Percentiles rank a stretch among this genome's conserved stretches.
Conservation (phyloP, 2,888 invertebrate species). For the Drosophila affinis region DNA sequence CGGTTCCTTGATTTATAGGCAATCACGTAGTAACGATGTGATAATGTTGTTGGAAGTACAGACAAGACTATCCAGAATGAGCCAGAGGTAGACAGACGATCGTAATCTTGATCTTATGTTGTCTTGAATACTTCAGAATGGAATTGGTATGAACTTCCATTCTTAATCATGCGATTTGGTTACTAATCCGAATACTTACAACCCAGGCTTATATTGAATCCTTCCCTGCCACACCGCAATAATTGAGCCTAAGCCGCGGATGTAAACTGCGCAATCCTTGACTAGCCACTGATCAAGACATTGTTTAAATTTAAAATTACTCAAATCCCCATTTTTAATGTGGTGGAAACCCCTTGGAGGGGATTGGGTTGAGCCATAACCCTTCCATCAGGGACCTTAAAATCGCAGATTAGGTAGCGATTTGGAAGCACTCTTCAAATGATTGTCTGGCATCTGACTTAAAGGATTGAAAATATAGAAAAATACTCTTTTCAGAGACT, state of each 20-base stretch:
- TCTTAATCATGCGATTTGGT: slow-evolving; percentile 12
- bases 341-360: slow-evolving; percentile 44
- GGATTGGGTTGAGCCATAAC: slow-evolving; percentile 31
- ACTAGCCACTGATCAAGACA: not conserved
- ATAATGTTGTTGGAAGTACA: slow-evolving; percentile 50
- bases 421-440: not conserved
- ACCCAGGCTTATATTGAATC: not conserved
- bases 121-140: slow-evolving; percentile 2
- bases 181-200: slow-evolving; percentile 21
- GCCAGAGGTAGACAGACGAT: not conserved
- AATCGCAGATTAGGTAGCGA: slow-evolving; percentile 29
- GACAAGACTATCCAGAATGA: slow-evolving; percentile 37
- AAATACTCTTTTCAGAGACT: not conserved
- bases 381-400: slow-evolving; percentile 50
- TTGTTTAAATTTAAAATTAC: slow-evolving; percentile 18
- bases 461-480: not conserved
- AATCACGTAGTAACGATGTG: slow-evolving; percentile 53
- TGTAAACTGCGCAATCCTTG: slow-evolving; percentile 30
- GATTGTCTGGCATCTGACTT: not conserved
- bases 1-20: slow-evolving; percentile 62
- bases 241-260: slow-evolving; percentile 20
- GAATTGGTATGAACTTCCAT: not conserved
- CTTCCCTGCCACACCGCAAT: too few species aligned
- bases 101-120: not conserved
- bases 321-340: slow-evolving; percentile 64